These are phyloP conservation scores for Phycodurus eques DNA, from an alignment of 2,113 vertebrate genomes.

Conservation along the genomic window DNA sequence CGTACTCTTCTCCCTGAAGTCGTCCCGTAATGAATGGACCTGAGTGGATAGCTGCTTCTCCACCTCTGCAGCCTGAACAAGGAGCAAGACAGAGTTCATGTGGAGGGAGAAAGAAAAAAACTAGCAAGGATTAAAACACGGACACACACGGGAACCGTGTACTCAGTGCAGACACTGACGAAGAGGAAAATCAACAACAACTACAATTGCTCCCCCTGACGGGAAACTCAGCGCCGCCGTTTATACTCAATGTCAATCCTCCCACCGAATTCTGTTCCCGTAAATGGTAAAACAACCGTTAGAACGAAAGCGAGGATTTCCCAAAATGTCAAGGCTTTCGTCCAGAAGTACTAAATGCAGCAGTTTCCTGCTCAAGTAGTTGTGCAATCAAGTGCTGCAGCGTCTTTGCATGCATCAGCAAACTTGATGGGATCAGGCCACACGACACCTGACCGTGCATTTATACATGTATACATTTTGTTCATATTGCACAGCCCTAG, in stretches of 20 bases:
- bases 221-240: neutral
- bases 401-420: constrained; percentile 8
- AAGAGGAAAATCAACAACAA: neutral
- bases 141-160: neutral
- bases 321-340: constrained; percentile 14
- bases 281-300: constrained; percentile 14
- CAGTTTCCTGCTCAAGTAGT: constrained; percentile 2
- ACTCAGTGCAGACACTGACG: neutral
- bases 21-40: constrained; percentile 89
- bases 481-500: no score
- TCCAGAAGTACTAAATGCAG: constrained; percentile 10
- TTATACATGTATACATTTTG: no score
- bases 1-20: constrained; percentile 91
- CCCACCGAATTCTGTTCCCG: constrained; percentile 14
- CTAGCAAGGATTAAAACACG: neutral
- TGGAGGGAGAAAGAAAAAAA: constrained; percentile 10
- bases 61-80: constrained; percentile 86
- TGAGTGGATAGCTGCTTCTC: constrained; percentile 94
- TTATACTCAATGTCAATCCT: constrained; percentile 14
- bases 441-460: constrained; percentile 19
- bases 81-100: neutral
- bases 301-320: constrained; percentile 12
- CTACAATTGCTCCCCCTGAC: neutral
- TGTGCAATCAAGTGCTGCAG: constrained; percentile 13
- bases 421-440: constrained; percentile 40